Conservation (phyloP, 2,113 vertebrate genomes). For the Baryphthengus martii region DNA sequence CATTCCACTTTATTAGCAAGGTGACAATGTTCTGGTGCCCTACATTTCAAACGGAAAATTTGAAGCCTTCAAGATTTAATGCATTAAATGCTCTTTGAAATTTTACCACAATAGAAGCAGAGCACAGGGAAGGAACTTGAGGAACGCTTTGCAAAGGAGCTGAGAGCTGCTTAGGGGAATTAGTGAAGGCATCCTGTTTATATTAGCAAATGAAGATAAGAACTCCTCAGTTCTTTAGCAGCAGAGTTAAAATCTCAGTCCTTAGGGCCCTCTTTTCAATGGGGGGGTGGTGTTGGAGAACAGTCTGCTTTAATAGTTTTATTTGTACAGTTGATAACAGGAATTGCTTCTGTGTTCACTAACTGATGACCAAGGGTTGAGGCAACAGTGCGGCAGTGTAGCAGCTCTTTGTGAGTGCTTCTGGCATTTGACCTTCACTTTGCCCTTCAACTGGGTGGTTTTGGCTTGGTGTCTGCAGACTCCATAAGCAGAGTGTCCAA, state of each 20-base stretch:
- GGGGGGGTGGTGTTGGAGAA: no score
- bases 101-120: neutral
- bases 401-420: neutral
- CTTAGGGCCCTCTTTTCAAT: neutral
- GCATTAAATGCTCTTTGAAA: neutral
- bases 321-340: slow-evolving; percentile 51
- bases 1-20: neutral
- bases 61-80: neutral
- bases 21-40: neutral
- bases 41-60: neutral
- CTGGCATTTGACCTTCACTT: slow-evolving; percentile 22
- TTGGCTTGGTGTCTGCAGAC: neutral
- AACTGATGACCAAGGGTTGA: slow-evolving; percentile 4
- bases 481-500: neutral
- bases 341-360: slow-evolving; percentile 16
- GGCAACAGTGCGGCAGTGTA: neutral
- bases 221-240: slow-evolving; percentile 2
- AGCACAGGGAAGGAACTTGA: neutral
- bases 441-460: neutral
- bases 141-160: neutral
- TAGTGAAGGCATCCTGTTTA: slow-evolving; percentile 41
- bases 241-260: slow-evolving; percentile 44
- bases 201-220: slow-evolving; percentile 52
- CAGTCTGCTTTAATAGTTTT: slow-evolving; percentile 46
- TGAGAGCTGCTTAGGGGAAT: slow-evolving; percentile 36